Percentiles rank a stretch among this genome's conserved stretches.
These are phyloP conservation scores for Danaus melanippus DNA, from an alignment of 1,140 invertebrate genomes.

Conservation along the genomic window DNA sequence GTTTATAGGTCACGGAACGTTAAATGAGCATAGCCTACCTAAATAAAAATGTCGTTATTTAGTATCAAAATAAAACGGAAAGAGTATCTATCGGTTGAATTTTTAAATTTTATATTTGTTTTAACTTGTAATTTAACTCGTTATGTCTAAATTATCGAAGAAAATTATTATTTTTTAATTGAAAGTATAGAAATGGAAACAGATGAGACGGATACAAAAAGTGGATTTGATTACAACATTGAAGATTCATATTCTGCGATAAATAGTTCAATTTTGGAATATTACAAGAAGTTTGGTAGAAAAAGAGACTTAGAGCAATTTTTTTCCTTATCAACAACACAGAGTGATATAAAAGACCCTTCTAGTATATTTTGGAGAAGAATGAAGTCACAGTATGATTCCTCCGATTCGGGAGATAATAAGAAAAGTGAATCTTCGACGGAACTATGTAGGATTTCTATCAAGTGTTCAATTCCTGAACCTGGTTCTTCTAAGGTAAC, in stretches of 20 bases:
- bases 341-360: conserved; percentile 47
- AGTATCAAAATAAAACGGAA: conserved; percentile 8
- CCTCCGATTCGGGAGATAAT: conserved; percentile 50
- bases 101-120: conserved; percentile 8
- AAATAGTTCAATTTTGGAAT: conserved; percentile 58
- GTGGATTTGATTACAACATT: conserved; percentile 9
- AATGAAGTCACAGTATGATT: conserved; percentile 56
- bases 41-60: conserved; percentile 16
- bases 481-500: conserved; percentile 34
- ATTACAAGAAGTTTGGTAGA: conserved; percentile 65
- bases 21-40: too few species aligned
- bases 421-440: conserved; percentile 52
- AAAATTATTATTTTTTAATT: conserved; percentile 4
- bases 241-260: conserved; percentile 37
- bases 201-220: conserved; percentile 13
- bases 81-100: conserved; percentile 9
- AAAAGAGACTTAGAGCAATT: conserved; percentile 65
- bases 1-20: too few species aligned
- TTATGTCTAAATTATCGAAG: conserved; percentile 10
- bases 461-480: conserved; percentile 50
- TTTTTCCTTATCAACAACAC: conserved; percentile 59
- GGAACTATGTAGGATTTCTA: conserved; percentile 60
- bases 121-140: conserved; percentile 13
- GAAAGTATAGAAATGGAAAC: conserved; percentile 19
- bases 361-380: conserved; percentile 56